Evolutionary conservation across 2,113 vertebrate genomes (phyloP).

Genomic region (Grammomys surdaster): DNA sequence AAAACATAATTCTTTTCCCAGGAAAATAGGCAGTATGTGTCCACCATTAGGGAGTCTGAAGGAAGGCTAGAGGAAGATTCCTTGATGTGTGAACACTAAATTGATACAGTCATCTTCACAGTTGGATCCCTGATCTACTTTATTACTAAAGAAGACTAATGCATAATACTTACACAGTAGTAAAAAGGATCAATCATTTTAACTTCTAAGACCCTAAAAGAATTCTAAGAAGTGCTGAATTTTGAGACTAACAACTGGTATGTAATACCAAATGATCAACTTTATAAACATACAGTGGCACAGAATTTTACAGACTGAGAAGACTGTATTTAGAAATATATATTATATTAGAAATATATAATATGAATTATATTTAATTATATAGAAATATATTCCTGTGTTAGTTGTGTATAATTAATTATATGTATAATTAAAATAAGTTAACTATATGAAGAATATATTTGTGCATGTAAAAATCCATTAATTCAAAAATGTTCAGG

Average conservation of each 20-base stretch:
- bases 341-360: too few species aligned
- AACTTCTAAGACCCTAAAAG: not conserved
- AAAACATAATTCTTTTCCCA: not conserved
- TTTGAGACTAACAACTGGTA: not conserved
- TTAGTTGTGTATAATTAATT: too few species aligned
- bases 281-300: not conserved
- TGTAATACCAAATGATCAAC: not conserved
- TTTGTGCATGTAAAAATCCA: not conserved
- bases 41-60: not conserved
- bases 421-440: too few species aligned
- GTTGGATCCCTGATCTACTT: not conserved
- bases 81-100: not conserved
- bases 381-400: too few species aligned
- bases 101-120: too few species aligned
- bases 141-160: not conserved
- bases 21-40: not conserved
- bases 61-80: too few species aligned
- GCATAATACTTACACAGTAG: not conserved
- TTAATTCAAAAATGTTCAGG: not conserved
- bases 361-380: too few species aligned
- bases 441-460: too few species aligned
- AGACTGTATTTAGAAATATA: not conserved
- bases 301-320: not conserved
- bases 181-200: not conserved
- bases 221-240: not conserved